Evolutionary conservation across 1,140 invertebrate genomes (phyloP).

Genomic region (Drosophila willistoni): DNA sequence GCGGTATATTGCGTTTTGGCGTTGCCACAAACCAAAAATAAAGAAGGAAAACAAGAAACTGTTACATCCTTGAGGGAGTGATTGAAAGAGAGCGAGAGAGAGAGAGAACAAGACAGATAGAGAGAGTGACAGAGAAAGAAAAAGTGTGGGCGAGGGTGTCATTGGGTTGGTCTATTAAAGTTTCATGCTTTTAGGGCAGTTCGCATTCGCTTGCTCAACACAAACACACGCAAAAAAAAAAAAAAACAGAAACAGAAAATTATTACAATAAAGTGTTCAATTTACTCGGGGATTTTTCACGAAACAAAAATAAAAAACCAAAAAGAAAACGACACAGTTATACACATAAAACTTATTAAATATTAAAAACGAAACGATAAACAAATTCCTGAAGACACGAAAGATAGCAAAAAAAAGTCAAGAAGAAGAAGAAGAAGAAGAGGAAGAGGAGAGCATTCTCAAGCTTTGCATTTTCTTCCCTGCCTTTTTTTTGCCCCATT

Average conservation of each 20-base stretch:
- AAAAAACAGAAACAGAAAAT: neutral
- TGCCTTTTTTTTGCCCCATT: constrained; percentile 45
- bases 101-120: neutral
- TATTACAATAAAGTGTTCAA: constrained; percentile 74
- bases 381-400: constrained; percentile 32
- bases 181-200: constrained; percentile 66
- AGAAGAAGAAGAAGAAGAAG: neutral
- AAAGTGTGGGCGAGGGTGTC: constrained; percentile 29
- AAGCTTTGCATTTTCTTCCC: neutral
- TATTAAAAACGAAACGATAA: constrained; percentile 15
- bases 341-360: constrained; percentile 19
- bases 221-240: constrained; percentile 3
- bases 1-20: constrained; percentile 37
- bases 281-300: constrained; percentile 66
- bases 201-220: constrained; percentile 33
- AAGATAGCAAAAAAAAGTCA: constrained; percentile 6
- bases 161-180: constrained; percentile 42
- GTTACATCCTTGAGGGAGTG: constrained; percentile 28
- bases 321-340: constrained; percentile 23
- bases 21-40: constrained; percentile 37
- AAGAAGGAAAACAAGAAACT: neutral
- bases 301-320: constrained; percentile 32
- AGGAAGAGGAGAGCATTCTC: neutral
- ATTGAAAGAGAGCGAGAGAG: neutral
- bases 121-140: constrained; percentile 17